Conservation (phyloP, 1,140 invertebrate species). For the Zaprionus africanus region DNA sequence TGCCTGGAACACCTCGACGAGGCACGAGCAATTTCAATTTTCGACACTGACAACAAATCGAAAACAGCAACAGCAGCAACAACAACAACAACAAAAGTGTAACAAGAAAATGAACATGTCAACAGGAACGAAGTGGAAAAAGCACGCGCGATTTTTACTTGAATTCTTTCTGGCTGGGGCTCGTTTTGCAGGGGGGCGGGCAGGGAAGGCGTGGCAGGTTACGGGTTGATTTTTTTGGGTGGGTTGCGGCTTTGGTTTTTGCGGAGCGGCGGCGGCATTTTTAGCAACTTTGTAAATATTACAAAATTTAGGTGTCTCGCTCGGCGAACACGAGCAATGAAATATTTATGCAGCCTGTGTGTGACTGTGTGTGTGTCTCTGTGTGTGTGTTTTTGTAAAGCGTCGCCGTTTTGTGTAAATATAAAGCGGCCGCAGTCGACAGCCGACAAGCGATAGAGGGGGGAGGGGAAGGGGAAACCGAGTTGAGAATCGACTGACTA, state of each 20-base stretch:
- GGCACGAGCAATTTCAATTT: constrained; percentile 52
- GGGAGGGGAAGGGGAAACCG: background rate
- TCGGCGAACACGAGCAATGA: constrained; percentile 72
- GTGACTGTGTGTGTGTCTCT: constrained; percentile 53
- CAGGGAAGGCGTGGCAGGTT: constrained; percentile 18
- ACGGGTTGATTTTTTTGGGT: constrained; percentile 15
- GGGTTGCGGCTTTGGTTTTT: constrained; percentile 34
- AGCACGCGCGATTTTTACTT: constrained; percentile 70
- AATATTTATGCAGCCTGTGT: constrained; percentile 72
- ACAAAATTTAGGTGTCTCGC: constrained; percentile 81
- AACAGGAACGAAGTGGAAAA: constrained; percentile 53
- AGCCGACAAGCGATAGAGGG: constrained; percentile 11
- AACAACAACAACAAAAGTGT: constrained; percentile 57
- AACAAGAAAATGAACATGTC: constrained; percentile 81
- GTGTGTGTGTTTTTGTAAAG: constrained; percentile 61
- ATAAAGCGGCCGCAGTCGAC: constrained; percentile 65
- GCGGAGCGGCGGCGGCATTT: constrained; percentile 53
- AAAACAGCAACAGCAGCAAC: constrained; percentile 47
- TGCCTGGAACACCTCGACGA: constrained; percentile 34
- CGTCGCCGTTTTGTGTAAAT: constrained; percentile 70
- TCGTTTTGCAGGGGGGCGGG: background rate
- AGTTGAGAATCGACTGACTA: constrained; percentile 43
- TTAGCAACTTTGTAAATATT: constrained; percentile 82
- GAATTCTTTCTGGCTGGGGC: constrained; percentile 39
- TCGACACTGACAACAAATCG: constrained; percentile 45